A percentile compares a stretch with the other conserved stretches of the same genome.
These are phyloP conservation scores for Pelecanoides urinatrix DNA, from an alignment of 2,113 vertebrate genomes.

Conservation along the genomic window DNA sequence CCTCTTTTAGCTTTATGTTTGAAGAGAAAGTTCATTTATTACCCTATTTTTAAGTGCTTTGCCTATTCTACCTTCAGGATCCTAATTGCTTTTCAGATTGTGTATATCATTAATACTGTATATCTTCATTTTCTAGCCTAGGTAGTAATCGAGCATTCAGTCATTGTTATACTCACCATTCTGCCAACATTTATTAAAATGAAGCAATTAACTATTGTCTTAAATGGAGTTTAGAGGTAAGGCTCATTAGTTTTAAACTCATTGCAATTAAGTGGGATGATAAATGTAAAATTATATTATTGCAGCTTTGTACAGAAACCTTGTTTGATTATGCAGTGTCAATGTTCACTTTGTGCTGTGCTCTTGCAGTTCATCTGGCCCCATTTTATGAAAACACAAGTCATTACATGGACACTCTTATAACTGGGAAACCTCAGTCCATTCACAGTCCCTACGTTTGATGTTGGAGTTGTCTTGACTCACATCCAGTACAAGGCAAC, in stretches of 20 bases:
- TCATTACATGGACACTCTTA: neutral
- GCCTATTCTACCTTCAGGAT: conserved; percentile 30
- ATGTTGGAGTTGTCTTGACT: neutral
- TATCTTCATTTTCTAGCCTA: conserved; percentile 60
- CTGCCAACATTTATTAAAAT: conserved; percentile 78
- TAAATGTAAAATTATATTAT: conserved; percentile 71
- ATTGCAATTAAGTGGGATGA: conserved; percentile 75
- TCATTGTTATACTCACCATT: conserved; percentile 66
- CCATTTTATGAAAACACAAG: neutral
- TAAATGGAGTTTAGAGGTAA: conserved; percentile 75
- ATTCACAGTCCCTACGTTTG: neutral
- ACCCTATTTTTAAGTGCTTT: neutral
- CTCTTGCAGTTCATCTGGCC: neutral
- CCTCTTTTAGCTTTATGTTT: neutral
- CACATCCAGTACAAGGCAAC: neutral
- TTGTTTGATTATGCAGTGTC: neutral
- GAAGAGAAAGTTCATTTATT: neutral
- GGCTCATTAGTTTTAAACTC: conserved; percentile 72
- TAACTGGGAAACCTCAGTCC: neutral
- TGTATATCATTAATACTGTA: conserved; percentile 43
- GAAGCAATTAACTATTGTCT: conserved; percentile 77
- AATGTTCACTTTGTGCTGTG: neutral
- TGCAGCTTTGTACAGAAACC: conserved; percentile 19
- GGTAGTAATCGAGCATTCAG: conserved; percentile 67
- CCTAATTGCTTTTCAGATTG: conserved; percentile 63